Base-by-base conservation (phyloP, 2,888 invertebrate species). In the Cetonia aurata region DNA sequence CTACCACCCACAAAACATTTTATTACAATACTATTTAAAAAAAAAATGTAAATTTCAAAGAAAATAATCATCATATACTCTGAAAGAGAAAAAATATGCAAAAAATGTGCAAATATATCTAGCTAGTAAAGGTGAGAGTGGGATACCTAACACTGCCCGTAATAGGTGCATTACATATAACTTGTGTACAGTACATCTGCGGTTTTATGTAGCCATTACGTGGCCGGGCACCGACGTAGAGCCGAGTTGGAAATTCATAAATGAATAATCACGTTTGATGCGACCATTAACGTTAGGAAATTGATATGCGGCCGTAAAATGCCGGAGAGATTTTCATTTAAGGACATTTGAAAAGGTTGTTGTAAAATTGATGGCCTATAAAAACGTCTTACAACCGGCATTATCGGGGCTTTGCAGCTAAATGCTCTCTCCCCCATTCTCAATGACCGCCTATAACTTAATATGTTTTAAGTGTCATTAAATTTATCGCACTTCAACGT, bases 221-320 rank as follows among this genome's bases (percentile, higher is more conserved):
- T 41, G 50, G 50, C 10, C 37, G 37, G 8, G 37, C 37, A 37
- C 4, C 6, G 10, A 10, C 8, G 10, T 37, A 8, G 62, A 41
- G 15, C 17, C 10, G 15, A 31, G 12, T 15, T 12, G 50, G 6
- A 65, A 37, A 65, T 65, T 65, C 50, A 65, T 65, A 65, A 65
- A 65, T 65, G 62, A 65, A 65, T 65, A 65, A 65, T 65, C 62
- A 65, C 62, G 62, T 65, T 65, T 65, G 62, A 65, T 65, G 62
- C 50, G 50, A 33, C 62, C 62, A 65, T 65, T 65, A 65, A 65
- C 50, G 50, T 15, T 17, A 37, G 37, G 37, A 17, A 50, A 65
- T 65, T 65, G 62, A 65, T 65, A 52, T 50, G 50, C 62, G 62
- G 37, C 37, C 33, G 62, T 65, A 65, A 65, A 65, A 37, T n/a